phyloP scores from a whole-genome alignment of 2,888 invertebrate genomes.

The Caenorhabditis macrosperma region DNA sequence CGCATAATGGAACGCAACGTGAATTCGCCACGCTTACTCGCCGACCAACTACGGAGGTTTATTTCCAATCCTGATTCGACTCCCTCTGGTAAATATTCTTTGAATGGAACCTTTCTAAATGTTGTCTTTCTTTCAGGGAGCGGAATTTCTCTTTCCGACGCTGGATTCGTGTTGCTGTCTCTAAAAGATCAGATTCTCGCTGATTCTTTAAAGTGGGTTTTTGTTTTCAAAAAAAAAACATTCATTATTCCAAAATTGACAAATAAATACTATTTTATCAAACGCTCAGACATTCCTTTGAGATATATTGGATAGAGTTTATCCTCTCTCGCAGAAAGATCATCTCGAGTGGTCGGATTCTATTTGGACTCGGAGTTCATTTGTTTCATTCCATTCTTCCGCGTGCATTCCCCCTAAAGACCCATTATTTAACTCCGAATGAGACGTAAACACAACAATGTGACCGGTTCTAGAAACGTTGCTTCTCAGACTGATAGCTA shows the following conservation, averaged over 20 bases:
- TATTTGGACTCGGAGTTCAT: not conserved
- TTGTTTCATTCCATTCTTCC: constrained; percentile 13
- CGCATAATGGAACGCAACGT: constrained; percentile 55
- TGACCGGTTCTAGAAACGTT: constrained; percentile 51
- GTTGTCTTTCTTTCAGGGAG: constrained; percentile 55
- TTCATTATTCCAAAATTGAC: not conserved
- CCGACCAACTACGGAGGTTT: constrained; percentile 73
- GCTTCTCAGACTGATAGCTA: constrained; percentile 39
- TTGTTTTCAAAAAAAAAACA: too few species aligned
- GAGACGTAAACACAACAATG: constrained; percentile 48
- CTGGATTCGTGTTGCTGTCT: constrained; percentile 70
- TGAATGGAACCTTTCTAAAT: not conserved
- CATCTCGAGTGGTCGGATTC: too few species aligned
- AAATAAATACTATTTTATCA: not conserved
- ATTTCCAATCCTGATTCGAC: constrained; percentile 70
- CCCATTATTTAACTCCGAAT: constrained; percentile 56
- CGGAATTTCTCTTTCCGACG: constrained; percentile 71
- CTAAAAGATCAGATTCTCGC: constrained; percentile 74
- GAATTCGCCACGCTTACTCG: constrained; percentile 63
- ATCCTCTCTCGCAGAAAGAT: too few species aligned
- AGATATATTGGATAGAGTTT: too few species aligned
- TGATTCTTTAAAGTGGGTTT: constrained; percentile 66
- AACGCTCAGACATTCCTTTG: too few species aligned
- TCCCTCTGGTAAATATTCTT: constrained; percentile 54
- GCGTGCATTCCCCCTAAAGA: constrained; percentile 6